Percentiles rank a stretch among this genome's conserved stretches.
These are phyloP conservation scores for Spodoptera frugiperda DNA, from an alignment of 1,140 invertebrate genomes.

Conservation along the genomic window DNA sequence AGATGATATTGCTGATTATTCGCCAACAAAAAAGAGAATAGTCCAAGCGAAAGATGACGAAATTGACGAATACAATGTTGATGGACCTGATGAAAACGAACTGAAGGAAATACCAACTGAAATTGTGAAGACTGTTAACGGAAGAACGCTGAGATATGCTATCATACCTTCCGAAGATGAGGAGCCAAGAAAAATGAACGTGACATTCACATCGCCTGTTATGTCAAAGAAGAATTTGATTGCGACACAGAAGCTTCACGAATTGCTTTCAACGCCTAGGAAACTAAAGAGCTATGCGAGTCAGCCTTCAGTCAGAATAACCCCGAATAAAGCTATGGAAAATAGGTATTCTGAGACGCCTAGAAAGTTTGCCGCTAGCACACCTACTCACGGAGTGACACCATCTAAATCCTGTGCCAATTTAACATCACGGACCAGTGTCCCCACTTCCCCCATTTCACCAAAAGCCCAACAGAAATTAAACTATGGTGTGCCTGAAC, in stretches of 20 bases:
- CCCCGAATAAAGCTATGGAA: constrained; percentile 71
- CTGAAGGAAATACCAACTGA: constrained; percentile 86
- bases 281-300: constrained; percentile 87
- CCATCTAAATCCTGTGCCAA: constrained; percentile 83
- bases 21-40: constrained; percentile 86
- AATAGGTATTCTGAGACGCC: constrained; percentile 74
- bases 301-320: constrained; percentile 80
- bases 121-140: constrained; percentile 88
- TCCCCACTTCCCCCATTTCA: constrained; percentile 75
- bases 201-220: constrained; percentile 75
- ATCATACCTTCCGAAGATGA: constrained; percentile 87
- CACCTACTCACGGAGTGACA: constrained; percentile 77
- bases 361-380: constrained; percentile 80
- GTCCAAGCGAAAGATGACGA: constrained; percentile 85
- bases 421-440: constrained; percentile 63
- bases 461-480: constrained; percentile 87
- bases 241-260: constrained; percentile 91
- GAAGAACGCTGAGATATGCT: constrained; percentile 87
- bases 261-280: constrained; percentile 90
- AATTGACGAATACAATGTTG: constrained; percentile 87
- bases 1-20: constrained; percentile 86
- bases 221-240: constrained; percentile 87
- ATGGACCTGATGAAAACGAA: constrained; percentile 87
- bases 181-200: constrained; percentile 76
- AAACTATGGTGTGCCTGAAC: constrained; percentile 81